Evolutionary conservation across 2,113 vertebrate species (phyloP).

Genomic region (Oriolus oriolus): DNA sequence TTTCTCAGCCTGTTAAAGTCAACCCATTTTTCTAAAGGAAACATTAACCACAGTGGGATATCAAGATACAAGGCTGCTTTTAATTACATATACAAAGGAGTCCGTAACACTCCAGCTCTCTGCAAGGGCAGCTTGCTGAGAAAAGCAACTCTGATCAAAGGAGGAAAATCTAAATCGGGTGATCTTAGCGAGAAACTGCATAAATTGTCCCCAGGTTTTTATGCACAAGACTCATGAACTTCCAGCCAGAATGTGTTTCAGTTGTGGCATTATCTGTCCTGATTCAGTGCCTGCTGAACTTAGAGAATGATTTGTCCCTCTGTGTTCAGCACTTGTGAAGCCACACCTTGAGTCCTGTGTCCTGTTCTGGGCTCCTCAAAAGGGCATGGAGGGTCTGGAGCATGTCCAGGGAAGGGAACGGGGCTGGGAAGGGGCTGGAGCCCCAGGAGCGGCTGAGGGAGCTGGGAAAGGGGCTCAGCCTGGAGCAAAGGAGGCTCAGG

Average conservation of each 20-base stretch:
- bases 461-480: background rate
- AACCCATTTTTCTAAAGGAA: background rate
- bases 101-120: background rate
- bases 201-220: background rate
- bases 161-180: background rate
- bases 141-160: slow-evolving; percentile 26
- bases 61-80: background rate
- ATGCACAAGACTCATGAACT: background rate
- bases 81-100: slow-evolving; percentile 22
- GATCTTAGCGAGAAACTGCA: background rate
- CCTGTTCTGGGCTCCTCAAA: background rate
- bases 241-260: background rate
- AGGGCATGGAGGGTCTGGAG: background rate
- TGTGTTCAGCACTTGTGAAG: background rate
- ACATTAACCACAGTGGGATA: background rate
- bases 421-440: background rate
- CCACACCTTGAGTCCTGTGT: background rate
- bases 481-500: background rate
- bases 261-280: background rate
- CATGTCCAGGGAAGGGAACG: accelerated
- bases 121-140: slow-evolving; percentile 20
- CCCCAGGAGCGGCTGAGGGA: accelerated
- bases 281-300: background rate
- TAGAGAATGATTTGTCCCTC: background rate
- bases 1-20: background rate